Base-by-base conservation (phyloP, 1,140 invertebrate genomes). In the Nasonia longicornis region DNA sequence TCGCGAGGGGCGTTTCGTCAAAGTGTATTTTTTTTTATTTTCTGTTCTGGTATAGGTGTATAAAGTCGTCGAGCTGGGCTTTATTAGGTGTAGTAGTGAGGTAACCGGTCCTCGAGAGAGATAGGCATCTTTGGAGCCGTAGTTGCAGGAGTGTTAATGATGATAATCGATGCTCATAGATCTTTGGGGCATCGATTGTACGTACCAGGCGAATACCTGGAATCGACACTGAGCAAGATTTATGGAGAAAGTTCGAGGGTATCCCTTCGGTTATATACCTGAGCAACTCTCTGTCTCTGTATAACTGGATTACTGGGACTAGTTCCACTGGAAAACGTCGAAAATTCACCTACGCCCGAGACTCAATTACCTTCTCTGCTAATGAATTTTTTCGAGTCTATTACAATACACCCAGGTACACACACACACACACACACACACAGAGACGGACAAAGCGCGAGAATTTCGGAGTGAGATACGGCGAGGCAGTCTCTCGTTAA, bases 401-500 rank as follows among this genome's bases (percentile, higher is more conserved):
- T 35, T 35, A 35, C 31, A 35, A 35, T 48, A 48, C 26, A 26
- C 3, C 14, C 12, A 48, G 8, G 16, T 8, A 48, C 45, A 48
- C 45, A 16, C 45, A 48, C 12, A 48, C 3, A 48, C 12, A 48
- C 3, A 58, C 45, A 48, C 45, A 48, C 12, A 16, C 1, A 48
- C 0, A 22, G 0, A 35, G 31, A 35, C 31, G 4, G 69, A 58
- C 16, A 48, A 63, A 77, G 69, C 63, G 48, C 3, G 10, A 52
- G 22, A 79, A 79, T 72, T 79, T 71, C 48, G 31, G 83, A 85
- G 83, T 84, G 82, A 84, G 83, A 52, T 52, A 83, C 84, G 84
- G 84, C 81, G 64, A 83, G 85, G 73, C 38, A 64, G 48, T 88
- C 87, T 89, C 88, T 91, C 87, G 89, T 91, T 90, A 90, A 90